Evolutionary conservation across 2,113 vertebrate genomes (phyloP), one percentile per base, ranked within the genome.

Genomic region (Clarias batrachus): DNA sequence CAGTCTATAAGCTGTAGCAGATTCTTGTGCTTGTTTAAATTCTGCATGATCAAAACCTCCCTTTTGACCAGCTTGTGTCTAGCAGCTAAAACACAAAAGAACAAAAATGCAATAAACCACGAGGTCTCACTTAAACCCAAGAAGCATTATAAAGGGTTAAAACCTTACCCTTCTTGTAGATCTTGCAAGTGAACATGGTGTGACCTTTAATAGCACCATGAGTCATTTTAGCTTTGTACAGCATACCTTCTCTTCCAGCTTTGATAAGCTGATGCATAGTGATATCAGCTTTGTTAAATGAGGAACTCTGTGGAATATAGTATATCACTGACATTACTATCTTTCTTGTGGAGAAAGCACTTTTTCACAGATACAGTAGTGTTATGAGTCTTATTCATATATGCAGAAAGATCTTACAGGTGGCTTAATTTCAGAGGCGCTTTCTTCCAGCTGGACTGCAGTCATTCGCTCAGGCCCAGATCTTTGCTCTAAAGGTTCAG

Each of bases 141-240:
- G 27, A 77, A 66, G 1, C 1, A 82, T 52, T 30, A 59, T 23
- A 27, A 63, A 27, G 3, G 19, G 1, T 14, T 19, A 41, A 71
- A 71, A 33, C 30, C 60, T 59, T 79, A 91, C 86, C 82, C 25
- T 89, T 86, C 70, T 85, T 90, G 70, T 60, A 65, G 82, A 91
- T 80, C 81, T 90, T 92, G 87, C 90, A 91, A 80, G 89, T 91
- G 59, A 90, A 86, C 4, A 73, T 62, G n/a, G 59, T 63, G 71
- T 90, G 89, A 0, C 91, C 91, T 57, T 90, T 92, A 60, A 90
- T 89, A 56, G 87, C 85, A 1, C 90, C 87, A 7, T 63, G 86
- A 23, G 6, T 86, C 86, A 90, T 85, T 74, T 85, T 90, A 8
- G 87, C 89, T 78, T 90, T 89, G 86, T 92, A 90, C 65, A 90